Percentiles rank a stretch among this genome's conserved stretches.
phyloP scores from a whole-genome alignment of 2,113 vertebrate genomes.

The Phaetusa simplex region DNA sequence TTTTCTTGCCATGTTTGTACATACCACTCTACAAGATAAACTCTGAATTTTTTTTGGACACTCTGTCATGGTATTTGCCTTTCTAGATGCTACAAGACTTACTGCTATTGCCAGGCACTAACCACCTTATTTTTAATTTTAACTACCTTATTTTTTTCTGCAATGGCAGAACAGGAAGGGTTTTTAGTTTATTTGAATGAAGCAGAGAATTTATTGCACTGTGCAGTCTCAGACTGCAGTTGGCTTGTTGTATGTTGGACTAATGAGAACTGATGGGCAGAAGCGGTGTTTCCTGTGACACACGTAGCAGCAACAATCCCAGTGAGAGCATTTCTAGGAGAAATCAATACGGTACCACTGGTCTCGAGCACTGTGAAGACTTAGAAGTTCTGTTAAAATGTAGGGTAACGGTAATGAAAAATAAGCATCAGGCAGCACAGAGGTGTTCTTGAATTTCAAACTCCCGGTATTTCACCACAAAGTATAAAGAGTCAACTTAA shows the following conservation, averaged over 20 bases:
- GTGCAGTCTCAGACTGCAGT: not conserved
- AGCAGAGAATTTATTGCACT: not conserved
- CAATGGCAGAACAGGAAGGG: not conserved
- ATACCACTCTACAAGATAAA: not conserved
- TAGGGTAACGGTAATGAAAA: not conserved
- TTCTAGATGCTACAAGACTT: not conserved
- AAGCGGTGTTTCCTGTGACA: not conserved
- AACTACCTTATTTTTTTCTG: too few relatives aligned
- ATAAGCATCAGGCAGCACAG: rapidly evolving
- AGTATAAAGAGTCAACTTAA: rapidly evolving
- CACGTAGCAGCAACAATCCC: not conserved
- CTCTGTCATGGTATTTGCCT: not conserved
- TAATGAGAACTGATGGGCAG: not conserved
- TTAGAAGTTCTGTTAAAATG: not conserved
- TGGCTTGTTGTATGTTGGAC: not conserved
- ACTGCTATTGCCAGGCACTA: not conserved
- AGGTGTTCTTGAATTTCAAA: not conserved
- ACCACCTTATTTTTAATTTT: not conserved
- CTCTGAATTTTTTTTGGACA: not conserved
- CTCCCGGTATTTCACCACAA: not conserved
- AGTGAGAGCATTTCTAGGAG: not conserved
- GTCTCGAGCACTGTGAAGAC: rapidly evolving
- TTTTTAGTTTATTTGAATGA: not conserved
- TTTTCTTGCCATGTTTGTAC: not conserved
- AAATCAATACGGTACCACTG: rapidly evolving